Evolutionary conservation across 2,888 invertebrate genomes (phyloP).

Genomic region (Orchesellides sinensis): DNA sequence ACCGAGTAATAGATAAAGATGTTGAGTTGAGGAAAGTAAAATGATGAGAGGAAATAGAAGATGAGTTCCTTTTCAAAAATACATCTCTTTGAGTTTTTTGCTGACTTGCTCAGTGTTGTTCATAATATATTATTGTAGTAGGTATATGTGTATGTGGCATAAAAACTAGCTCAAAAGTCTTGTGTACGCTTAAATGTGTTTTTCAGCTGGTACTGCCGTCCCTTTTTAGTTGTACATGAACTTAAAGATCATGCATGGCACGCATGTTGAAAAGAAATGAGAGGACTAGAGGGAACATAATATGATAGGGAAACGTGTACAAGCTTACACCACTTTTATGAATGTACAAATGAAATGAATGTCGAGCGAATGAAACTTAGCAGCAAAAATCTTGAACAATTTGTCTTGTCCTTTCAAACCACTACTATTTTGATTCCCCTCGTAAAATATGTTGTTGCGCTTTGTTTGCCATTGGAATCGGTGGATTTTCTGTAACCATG

Average conservation of each 20-base stretch:
- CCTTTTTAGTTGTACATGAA: constrained; percentile 1
- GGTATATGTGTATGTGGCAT: no score
- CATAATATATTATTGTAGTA: no score
- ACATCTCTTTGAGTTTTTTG: constrained; percentile 40
- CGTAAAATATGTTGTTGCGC: constrained; percentile 25
- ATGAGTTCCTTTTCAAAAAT: constrained; percentile 52
- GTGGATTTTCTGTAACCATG: constrained; percentile 28
- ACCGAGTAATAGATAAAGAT: constrained; percentile 38
- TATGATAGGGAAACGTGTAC: constrained; percentile 19
- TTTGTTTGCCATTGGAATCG: constrained; percentile 33
- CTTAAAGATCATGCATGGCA: constrained; percentile 20
- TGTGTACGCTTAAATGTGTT: background rate
- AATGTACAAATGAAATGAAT: constrained; percentile 35
- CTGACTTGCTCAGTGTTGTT: constrained; percentile 40
- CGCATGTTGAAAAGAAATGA: constrained; percentile 46
- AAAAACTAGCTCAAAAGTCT: no score
- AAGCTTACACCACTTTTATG: background rate
- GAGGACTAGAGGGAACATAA: constrained; percentile 36
- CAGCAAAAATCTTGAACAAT: constrained; percentile 52
- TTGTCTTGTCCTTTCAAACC: constrained; percentile 40
- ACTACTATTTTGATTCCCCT: background rate
- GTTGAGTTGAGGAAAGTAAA: constrained; percentile 36
- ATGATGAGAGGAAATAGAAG: constrained; percentile 43
- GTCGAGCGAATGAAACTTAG: constrained; percentile 28
- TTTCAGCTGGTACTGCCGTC: background rate